Evolutionary conservation across 1,140 invertebrate genomes (phyloP).

Genomic region (Cydia splendana): DNA sequence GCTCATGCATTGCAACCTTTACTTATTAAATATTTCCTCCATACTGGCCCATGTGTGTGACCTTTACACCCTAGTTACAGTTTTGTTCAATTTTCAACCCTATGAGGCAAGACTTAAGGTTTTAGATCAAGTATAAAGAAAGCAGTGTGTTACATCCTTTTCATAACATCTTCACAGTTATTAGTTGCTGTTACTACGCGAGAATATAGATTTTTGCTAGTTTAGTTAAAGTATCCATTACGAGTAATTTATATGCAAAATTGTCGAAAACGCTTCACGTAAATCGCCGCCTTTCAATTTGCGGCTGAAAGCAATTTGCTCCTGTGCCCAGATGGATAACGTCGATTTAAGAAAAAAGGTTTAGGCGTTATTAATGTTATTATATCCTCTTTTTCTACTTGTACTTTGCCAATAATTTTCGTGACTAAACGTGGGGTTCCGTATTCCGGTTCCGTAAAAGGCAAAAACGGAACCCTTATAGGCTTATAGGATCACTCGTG

Average conservation of each 20-base stretch:
- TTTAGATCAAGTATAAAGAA: background rate
- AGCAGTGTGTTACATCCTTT: background rate
- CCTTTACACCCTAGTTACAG: background rate
- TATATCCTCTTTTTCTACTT: background rate
- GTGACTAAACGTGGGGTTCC: no score
- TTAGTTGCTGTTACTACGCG: slow-evolving; percentile 8
- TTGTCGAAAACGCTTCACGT: slow-evolving; percentile 14
- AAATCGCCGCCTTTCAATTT: slow-evolving; percentile 13
- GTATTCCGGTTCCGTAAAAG: no score
- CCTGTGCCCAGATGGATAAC: background rate
- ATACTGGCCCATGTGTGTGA: background rate
- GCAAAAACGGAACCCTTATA: no score
- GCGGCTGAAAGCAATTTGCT: slow-evolving; percentile 7
- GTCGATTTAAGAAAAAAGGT: background rate
- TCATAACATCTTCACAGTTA: background rate
- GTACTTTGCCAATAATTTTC: background rate
- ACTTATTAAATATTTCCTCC: slow-evolving; percentile 7
- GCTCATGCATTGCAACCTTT: slow-evolving; percentile 12
- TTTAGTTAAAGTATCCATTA: background rate
- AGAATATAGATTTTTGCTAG: slow-evolving; percentile 11
- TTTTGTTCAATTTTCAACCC: background rate
- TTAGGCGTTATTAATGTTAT: background rate
- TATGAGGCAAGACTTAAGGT: background rate
- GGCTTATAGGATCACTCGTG: no score
- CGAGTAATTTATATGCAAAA: slow-evolving; percentile 15